Evolutionary conservation across 1,140 invertebrate genomes (phyloP).

Genomic region (Apis mellifera): DNA sequence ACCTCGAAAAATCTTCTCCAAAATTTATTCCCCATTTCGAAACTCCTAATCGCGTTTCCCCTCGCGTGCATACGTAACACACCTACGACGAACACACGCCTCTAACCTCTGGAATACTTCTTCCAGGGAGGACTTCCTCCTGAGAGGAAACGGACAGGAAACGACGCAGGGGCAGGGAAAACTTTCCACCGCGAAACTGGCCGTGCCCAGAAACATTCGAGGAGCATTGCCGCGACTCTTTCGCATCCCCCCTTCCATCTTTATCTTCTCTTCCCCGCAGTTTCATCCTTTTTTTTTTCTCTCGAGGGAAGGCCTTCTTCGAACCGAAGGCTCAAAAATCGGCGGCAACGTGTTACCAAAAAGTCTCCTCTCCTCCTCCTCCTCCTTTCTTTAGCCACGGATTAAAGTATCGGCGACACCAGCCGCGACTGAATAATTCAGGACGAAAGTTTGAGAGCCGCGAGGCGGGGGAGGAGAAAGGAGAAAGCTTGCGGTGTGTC

Average conservation of each 20-base stretch:
- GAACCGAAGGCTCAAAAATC: slow-evolving; percentile 52
- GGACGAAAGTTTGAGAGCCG: slow-evolving; percentile 73
- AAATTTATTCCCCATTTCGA: slow-evolving; percentile 17
- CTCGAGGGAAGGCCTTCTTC: slow-evolving; percentile 32
- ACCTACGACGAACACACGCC: neutral
- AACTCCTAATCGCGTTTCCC: slow-evolving; percentile 5
- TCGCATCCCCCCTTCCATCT: neutral
- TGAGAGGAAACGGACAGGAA: neutral
- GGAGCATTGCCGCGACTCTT: neutral
- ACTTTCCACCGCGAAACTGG: slow-evolving; percentile 9
- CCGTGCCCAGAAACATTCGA: slow-evolving; percentile 4
- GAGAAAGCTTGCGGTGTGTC: slow-evolving; percentile 1
- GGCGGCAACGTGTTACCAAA: slow-evolving; percentile 33
- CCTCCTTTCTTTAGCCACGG: slow-evolving; percentile 45
- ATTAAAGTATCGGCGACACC: slow-evolving; percentile 79
- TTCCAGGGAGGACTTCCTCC: neutral
- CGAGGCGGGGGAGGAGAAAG: neutral
- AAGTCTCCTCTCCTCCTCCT: slow-evolving; percentile 25
- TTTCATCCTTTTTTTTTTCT: neutral
- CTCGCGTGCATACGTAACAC: slow-evolving; percentile 1
- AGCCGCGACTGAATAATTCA: slow-evolving; percentile 79
- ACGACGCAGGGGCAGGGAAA: neutral
- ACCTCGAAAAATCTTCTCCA: neutral
- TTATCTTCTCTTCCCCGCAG: neutral
- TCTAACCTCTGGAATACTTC: neutral